These are phyloP conservation scores for Erpornis zantholeuca DNA, from an alignment of 2,113 vertebrate species.

Conservation along the genomic window DNA sequence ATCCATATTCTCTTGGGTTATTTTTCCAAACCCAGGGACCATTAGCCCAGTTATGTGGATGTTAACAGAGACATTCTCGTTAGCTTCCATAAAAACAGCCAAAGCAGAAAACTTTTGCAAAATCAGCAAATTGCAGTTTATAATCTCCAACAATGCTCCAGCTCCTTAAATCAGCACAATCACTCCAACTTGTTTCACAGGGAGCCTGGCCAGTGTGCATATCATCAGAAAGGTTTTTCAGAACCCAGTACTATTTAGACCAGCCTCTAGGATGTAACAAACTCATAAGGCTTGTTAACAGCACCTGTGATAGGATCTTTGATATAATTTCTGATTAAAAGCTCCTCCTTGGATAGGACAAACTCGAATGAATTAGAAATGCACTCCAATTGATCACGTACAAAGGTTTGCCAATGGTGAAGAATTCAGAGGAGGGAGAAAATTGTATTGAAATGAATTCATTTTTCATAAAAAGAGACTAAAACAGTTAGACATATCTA, in stretches of 20 bases:
- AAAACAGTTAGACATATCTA: neutral
- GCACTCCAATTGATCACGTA: rapidly evolving
- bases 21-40: neutral
- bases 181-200: neutral
- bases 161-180: neutral
- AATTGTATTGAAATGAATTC: neutral
- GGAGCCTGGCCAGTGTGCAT: neutral
- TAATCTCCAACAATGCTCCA: neutral
- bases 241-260: neutral
- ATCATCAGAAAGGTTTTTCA: neutral
- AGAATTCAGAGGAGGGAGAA: neutral
- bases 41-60: neutral
- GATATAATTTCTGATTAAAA: neutral
- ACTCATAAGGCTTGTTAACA: neutral
- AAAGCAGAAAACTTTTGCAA: neutral
- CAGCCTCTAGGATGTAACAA: neutral
- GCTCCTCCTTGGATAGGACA: neutral
- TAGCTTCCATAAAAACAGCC: neutral
- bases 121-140: neutral
- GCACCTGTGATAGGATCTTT: neutral
- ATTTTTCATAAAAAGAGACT: neutral
- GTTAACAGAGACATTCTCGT: neutral
- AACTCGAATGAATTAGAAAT: neutral
- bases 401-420: neutral
- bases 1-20: neutral